Conservation (phyloP, 2,888 invertebrate species). For the Coleophora flavipennella region DNA sequence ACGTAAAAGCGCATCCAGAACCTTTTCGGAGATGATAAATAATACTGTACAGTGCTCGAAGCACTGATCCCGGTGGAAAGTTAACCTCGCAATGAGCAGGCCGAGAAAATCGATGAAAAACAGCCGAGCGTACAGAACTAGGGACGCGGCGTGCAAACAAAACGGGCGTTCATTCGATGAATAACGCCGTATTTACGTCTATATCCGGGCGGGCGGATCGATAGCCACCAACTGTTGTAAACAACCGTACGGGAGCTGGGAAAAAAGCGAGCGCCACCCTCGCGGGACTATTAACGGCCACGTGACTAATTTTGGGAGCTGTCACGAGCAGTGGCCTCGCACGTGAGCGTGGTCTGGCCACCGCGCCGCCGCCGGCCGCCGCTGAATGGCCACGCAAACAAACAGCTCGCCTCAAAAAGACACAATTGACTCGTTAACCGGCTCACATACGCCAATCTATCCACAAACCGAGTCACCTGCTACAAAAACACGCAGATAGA, state of each 20-base stretch:
- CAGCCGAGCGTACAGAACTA: slow-evolving; percentile 42
- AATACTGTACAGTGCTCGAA: slow-evolving; percentile 18
- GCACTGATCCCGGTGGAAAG: neutral
- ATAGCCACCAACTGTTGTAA: slow-evolving; percentile 68
- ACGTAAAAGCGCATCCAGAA: slow-evolving; percentile 51
- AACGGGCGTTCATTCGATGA: slow-evolving; percentile 39
- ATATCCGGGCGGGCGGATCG: slow-evolving; percentile 51
- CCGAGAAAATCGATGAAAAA: slow-evolving; percentile 57
- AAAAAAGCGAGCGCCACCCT: slow-evolving; percentile 53
- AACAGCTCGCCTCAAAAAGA: slow-evolving; percentile 7
- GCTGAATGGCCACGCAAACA: slow-evolving; percentile 7
- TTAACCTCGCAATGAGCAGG: too few species aligned
- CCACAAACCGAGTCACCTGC: slow-evolving; percentile 25
- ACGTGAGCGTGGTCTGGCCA: slow-evolving; percentile 33
- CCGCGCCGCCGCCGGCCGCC: slow-evolving; percentile 9
- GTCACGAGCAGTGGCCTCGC: slow-evolving; percentile 54
- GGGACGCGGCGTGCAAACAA: slow-evolving; percentile 36
- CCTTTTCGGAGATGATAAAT: slow-evolving; percentile 42
- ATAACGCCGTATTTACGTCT: slow-evolving; percentile 53
- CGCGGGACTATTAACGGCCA: slow-evolving; percentile 61
- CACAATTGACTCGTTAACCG: slow-evolving; percentile 18
- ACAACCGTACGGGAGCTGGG: slow-evolving; percentile 52
- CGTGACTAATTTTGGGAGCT: slow-evolving; percentile 70
- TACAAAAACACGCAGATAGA: slow-evolving; percentile 37
- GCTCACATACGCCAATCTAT: slow-evolving; percentile 7